Evolutionary conservation across 2,113 vertebrate species (phyloP).

Genomic region (Gymnorhina tibicen): DNA sequence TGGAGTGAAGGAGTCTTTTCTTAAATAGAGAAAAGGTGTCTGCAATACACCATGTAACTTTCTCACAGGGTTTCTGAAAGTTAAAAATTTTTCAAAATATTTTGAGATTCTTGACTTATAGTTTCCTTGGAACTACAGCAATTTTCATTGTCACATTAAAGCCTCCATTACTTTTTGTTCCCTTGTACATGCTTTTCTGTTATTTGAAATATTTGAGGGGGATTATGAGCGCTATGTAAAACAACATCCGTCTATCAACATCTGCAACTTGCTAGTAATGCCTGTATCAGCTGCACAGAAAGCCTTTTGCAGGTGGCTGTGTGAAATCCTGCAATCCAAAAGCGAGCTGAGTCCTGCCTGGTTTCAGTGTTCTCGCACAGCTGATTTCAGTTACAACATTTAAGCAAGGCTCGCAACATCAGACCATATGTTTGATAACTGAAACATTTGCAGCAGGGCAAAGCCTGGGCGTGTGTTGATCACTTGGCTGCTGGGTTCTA

Average conservation of each 20-base stretch:
- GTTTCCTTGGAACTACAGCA: not conserved
- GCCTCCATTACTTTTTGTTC: fast-evolving
- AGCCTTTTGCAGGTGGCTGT: not conserved
- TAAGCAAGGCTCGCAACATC: not conserved
- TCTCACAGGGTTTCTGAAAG: not conserved
- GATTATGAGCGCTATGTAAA: not conserved
- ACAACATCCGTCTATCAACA: not conserved
- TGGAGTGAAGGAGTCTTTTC: not conserved
- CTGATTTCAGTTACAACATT: not conserved
- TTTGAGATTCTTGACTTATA: not conserved
- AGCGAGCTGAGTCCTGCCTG: not conserved
- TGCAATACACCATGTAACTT: not conserved
- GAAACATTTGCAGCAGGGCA: not conserved
- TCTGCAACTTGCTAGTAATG: not conserved
- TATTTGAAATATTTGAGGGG: not conserved
- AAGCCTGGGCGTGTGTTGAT: not conserved
- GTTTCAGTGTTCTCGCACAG: not conserved
- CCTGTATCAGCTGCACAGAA: not conserved
- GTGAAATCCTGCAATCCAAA: not conserved
- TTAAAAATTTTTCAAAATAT: not conserved
- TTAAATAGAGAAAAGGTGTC: not conserved
- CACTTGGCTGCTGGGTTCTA: not conserved
- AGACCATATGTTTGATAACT: not conserved
- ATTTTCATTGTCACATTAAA: not conserved
- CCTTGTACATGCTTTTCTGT: not conserved